Evolutionary conservation across 2,113 vertebrate species (phyloP), one percentile per base, ranked within the genome.

Genomic region (Numenius arquata): DNA sequence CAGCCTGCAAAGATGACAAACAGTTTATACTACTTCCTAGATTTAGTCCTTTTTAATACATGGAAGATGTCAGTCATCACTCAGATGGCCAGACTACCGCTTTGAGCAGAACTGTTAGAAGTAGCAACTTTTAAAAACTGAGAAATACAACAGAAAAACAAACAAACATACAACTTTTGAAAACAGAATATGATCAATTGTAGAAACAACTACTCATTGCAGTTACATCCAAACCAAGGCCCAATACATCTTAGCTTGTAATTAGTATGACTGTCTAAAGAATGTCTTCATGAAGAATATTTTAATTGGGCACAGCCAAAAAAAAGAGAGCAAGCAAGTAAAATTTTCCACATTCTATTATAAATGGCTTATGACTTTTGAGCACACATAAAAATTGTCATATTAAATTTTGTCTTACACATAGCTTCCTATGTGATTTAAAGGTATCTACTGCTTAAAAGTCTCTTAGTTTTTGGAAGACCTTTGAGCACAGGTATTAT

Each of bases 1-100:
- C 97, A 3, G 98, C 98, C 99, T 99, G 98, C 65, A 93, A 97
- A 92, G 77, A 97, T 13, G 82, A 95, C 26, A 90, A 92, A 59
- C 23, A 71, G 59, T 85, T 92, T 59, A 27, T 20, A 63, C 67
- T 21, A 50, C 53, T 62, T 71, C 75, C 43, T 45, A 87, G n/a
- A 90, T 74, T 77, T 27, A 63, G 29, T 48, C 67, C 76, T 87
- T 94, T n/a, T 76, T 68, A 78, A 68, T 45, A 88, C 10, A 32
- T 7, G 8, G 16, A 61, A 76, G 53, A 53, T n/a, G 23, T 27
- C 47, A 85, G 34, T 14, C 38, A 26, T 32, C 22, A 45, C 59
- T 84, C 52, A 48, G 34, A 67, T 3, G 40, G 40, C 26, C 50
- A 79, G 47, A 47, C 13, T 30, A 62, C 11, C 3, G 20, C 30